These are phyloP conservation scores for Hephaestus fuliginosus DNA, from an alignment of 2,797 vertebrate genomes.

Conservation along the genomic window DNA sequence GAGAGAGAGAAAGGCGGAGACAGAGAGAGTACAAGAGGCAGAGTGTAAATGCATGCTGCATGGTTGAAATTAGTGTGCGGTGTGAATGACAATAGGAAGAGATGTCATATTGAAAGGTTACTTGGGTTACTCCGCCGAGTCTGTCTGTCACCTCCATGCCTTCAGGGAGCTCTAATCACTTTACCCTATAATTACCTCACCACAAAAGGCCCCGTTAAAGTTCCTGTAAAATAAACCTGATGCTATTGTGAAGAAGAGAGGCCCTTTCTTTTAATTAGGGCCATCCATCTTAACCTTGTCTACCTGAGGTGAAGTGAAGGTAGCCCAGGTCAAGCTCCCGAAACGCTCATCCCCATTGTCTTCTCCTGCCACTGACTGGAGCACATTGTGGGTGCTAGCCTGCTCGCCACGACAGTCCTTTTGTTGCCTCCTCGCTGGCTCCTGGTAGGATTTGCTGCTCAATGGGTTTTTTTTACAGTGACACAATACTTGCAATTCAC, in stretches of 20 bases:
- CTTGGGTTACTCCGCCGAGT: conserved; percentile 87
- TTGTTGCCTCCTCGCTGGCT: conserved; percentile 82
- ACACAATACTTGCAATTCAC: conserved; percentile 87
- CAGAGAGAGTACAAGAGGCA: conserved; percentile 32
- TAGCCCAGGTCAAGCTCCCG: conserved; percentile 84
- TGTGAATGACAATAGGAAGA: conserved; percentile 84
- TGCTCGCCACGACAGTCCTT: conserved; percentile 69
- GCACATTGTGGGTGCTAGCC: conserved; percentile 76
- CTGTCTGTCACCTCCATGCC: conserved; percentile 89
- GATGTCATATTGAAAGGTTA: conserved; percentile 89
- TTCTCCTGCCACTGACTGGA: conserved; percentile 58
- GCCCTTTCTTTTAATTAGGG: conserved; percentile 88
- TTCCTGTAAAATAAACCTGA: conserved; percentile 90
- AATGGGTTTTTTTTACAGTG: conserved; percentile 84
- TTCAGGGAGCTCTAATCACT: conserved; percentile 88
- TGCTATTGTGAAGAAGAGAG: conserved; percentile 85
- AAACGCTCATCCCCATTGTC: conserved; percentile 79
- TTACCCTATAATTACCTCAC: conserved; percentile 88
- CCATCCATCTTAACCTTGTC: conserved; percentile 91
- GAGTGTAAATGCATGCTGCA: conserved; percentile 64
- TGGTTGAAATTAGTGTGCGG: conserved; percentile 83
- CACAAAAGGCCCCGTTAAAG: conserved; percentile 89
- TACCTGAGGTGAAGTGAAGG: conserved; percentile 87
- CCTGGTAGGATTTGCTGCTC: conserved; percentile 87
- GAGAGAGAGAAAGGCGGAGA: conserved; percentile 32